A percentile compares a stretch with the other conserved stretches of the same genome.
phyloP scores from a whole-genome alignment of 2,113 vertebrate genomes.

The Alouatta palliata region DNA sequence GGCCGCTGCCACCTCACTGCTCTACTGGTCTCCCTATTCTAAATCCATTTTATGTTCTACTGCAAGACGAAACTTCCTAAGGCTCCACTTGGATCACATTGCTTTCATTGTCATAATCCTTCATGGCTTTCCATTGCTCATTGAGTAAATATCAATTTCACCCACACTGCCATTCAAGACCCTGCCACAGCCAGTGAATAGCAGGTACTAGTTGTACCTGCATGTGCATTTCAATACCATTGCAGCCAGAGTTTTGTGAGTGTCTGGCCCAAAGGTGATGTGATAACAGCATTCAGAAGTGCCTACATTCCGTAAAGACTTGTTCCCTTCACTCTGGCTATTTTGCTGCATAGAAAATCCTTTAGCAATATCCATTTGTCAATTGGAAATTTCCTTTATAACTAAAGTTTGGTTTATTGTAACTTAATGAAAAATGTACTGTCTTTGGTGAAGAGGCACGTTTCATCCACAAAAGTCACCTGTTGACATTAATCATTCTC shows the following conservation, averaged over 20 bases:
- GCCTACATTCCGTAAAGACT: not conserved
- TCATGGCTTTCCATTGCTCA: not conserved
- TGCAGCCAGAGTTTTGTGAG: not conserved
- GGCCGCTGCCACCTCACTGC: not conserved
- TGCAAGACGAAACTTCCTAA: not conserved
- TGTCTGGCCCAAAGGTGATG: not conserved
- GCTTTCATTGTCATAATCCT: not conserved
- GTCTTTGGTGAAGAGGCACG: not conserved
- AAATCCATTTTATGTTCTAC: not conserved
- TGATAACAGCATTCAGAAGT: not conserved
- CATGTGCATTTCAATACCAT: not conserved
- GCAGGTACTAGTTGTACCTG: not conserved
- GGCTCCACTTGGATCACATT: not conserved
- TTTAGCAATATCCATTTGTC: slow-evolving; percentile 20
- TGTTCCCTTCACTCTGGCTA: not conserved
- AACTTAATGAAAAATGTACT: slow-evolving; percentile 38
- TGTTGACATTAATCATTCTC: not conserved
- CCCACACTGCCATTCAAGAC: not conserved
- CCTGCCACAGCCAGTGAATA: not conserved
- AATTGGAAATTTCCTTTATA: slow-evolving; percentile 18
- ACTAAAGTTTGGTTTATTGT: not conserved
- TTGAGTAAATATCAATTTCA: not conserved
- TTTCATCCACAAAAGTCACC: not conserved
- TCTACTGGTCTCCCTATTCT: not conserved
- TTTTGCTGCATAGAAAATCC: not conserved